Evolutionary conservation across 2,888 invertebrate species (phyloP).

Genomic region (Empis stercorea): DNA sequence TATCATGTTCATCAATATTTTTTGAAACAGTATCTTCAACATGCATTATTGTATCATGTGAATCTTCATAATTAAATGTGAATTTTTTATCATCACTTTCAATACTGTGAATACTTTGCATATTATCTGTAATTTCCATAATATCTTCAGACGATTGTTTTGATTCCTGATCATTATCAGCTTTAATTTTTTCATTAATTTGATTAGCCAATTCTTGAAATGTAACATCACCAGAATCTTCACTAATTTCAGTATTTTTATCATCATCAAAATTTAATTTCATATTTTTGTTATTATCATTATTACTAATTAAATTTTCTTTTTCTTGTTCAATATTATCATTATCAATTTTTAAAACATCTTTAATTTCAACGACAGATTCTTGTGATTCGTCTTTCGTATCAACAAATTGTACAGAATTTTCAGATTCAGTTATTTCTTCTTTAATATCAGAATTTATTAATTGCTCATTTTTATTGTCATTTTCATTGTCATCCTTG

Average conservation of each 20-base stretch:
- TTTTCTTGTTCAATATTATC: conserved; percentile 12
- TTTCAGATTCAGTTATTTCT: not conserved
- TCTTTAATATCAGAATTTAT: conserved; percentile 14
- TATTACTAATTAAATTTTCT: not conserved
- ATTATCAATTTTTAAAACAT: conserved; percentile 10
- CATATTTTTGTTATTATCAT: not conserved
- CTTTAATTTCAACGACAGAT: conserved; percentile 13
- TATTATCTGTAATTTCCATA: not conserved
- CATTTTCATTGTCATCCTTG: conserved; percentile 33
- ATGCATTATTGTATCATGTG: not conserved
- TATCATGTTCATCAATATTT: conserved; percentile 8
- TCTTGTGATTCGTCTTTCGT: conserved; percentile 16
- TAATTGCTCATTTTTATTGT: conserved; percentile 30
- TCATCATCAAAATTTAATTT: not conserved
- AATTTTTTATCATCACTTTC: not conserved
- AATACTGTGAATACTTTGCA: not conserved
- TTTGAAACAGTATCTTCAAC: not conserved
- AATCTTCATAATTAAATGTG: not conserved
- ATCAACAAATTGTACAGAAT: conserved; percentile 1
- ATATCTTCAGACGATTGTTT: not conserved
- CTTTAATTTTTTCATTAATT: conserved; percentile 1
- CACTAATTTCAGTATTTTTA: conserved; percentile 1
- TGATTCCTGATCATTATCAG: conserved; percentile 1
- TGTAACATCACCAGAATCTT: conserved; percentile 9
- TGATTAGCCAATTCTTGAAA: conserved; percentile 4